A percentile compares a stretch with the other conserved stretches of the same genome.
Conservation (phyloP, 2,888 invertebrate genomes). For the Pachydiplax longipennis region DNA sequence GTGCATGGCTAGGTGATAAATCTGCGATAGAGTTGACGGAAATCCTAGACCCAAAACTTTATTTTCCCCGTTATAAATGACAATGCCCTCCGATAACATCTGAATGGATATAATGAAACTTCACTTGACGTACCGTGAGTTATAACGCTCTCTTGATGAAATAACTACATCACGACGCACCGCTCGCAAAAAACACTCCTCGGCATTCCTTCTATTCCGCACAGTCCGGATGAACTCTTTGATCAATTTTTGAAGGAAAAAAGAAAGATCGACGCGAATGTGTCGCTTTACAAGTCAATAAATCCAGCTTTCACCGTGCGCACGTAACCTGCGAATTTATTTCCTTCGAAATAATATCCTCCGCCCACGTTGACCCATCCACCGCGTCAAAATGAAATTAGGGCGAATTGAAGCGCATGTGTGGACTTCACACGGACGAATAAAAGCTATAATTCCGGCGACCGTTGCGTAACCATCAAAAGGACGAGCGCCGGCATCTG, state of each 20-base stretch:
- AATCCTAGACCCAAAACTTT: neutral
- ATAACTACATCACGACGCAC: neutral
- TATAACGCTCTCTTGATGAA: neutral
- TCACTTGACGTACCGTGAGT: neutral
- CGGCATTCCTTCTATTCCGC: neutral
- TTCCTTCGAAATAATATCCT: neutral
- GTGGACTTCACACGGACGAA: constrained; percentile 6
- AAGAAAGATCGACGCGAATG: neutral
- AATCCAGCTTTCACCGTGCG: neutral
- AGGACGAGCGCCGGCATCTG: constrained; percentile 11
- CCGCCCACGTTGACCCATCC: constrained; percentile 9
- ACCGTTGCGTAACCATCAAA: constrained; percentile 9
- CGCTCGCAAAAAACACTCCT: neutral
- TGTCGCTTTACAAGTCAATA: neutral
- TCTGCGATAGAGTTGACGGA: neutral
- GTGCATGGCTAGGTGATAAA: neutral
- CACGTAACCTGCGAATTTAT: neutral
- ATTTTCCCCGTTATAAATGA: neutral
- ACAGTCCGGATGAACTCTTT: neutral
- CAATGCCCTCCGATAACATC: neutral
- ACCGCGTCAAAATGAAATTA: constrained; percentile 15
- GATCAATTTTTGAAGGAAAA: neutral
- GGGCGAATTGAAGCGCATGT: constrained; percentile 18
- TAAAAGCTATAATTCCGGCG: constrained; percentile 21
- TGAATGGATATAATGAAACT: neutral